phyloP scores from a whole-genome alignment of 1,140 invertebrate species.

The Octopus bimaculoides region DNA sequence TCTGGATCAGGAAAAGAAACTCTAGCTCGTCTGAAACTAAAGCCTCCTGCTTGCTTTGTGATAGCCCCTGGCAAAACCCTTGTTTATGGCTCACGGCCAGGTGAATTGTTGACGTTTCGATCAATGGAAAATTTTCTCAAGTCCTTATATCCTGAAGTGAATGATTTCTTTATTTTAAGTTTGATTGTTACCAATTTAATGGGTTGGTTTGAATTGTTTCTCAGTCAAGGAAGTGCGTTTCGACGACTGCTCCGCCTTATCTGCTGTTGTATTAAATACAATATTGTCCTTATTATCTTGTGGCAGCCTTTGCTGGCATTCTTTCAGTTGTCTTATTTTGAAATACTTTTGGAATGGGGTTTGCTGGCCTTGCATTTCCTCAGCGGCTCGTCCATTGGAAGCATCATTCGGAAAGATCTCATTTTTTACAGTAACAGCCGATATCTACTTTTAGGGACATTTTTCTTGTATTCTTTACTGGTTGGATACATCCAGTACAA shows the following conservation, averaged over 20 bases:
- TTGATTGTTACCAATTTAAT: constrained; percentile 58
- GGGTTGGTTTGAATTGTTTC: constrained; percentile 57
- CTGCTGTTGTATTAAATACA: constrained; percentile 57
- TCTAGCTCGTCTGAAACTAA: constrained; percentile 17
- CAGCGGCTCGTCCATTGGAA: constrained; percentile 39
- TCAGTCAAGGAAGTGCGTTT: constrained; percentile 47
- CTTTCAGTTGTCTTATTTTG: constrained; percentile 53
- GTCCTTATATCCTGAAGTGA: constrained; percentile 60
- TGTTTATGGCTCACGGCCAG: constrained; percentile 54
- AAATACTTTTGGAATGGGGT: constrained; percentile 35
- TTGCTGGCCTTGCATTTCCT: constrained; percentile 45
- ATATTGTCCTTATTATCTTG: constrained; percentile 55
- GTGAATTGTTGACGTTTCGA: constrained; percentile 57
- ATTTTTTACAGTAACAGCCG: constrained; percentile 33
- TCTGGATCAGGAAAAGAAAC: constrained; percentile 32
- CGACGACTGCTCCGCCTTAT: constrained; percentile 50
- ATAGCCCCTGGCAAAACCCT: constrained; percentile 57
- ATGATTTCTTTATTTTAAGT: constrained; percentile 61
- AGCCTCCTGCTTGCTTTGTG: constrained; percentile 52
- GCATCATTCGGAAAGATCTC: constrained; percentile 46
- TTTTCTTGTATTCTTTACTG: constrained; percentile 25
- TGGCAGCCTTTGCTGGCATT: constrained; percentile 58
- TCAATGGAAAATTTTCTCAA: constrained; percentile 59
- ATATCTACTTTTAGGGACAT: constrained; percentile 23
- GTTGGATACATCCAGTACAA: constrained; percentile 30